Percentiles rank a stretch among this genome's conserved stretches.
These are phyloP conservation scores for Euthynnus affinis DNA, from an alignment of 2,797 vertebrate genomes.

Conservation along the genomic window DNA sequence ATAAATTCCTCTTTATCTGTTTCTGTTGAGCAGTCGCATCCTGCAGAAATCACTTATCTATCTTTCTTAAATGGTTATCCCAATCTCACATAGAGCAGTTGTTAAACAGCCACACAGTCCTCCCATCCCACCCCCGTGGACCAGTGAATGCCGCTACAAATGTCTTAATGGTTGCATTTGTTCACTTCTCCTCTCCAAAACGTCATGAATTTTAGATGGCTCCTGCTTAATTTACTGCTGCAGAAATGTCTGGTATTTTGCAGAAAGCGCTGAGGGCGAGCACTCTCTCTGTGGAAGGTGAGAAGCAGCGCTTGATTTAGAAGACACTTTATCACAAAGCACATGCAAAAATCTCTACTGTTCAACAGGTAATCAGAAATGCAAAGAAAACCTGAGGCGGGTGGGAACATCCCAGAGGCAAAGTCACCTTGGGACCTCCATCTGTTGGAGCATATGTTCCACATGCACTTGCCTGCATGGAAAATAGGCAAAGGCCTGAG, in stretches of 20 bases:
- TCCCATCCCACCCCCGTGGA: slow-evolving; percentile 48
- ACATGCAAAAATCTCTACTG: slow-evolving; percentile 44
- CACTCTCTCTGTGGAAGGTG: slow-evolving; percentile 44
- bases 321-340: slow-evolving; percentile 50
- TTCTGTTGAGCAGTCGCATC: slow-evolving; percentile 52
- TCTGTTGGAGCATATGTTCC: slow-evolving; percentile 78
- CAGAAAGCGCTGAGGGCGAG: slow-evolving; percentile 47
- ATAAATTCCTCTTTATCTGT: slow-evolving; percentile 49
- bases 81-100: slow-evolving; percentile 43
- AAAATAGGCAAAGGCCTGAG: slow-evolving; percentile 20
- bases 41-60: slow-evolving; percentile 51
- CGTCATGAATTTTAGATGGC: slow-evolving; percentile 71
- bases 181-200: slow-evolving; percentile 54
- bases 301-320: slow-evolving; percentile 45
- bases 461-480: slow-evolving; percentile 51
- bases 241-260: slow-evolving; percentile 60
- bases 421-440: slow-evolving; percentile 79
- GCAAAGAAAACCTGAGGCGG: slow-evolving; percentile 67
- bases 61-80: slow-evolving; percentile 52
- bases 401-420: slow-evolving; percentile 65
- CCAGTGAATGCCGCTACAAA: slow-evolving; percentile 58
- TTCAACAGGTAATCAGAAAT: slow-evolving; percentile 77
- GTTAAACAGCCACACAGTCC: slow-evolving; percentile 25
- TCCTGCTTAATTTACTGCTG: slow-evolving; percentile 72
- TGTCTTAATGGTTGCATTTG: slow-evolving; percentile 71